A percentile compares a stretch with the other conserved stretches of the same genome.
Evolutionary conservation across 2,113 vertebrate species (phyloP).

Genomic region (Oryzias javanicus): DNA sequence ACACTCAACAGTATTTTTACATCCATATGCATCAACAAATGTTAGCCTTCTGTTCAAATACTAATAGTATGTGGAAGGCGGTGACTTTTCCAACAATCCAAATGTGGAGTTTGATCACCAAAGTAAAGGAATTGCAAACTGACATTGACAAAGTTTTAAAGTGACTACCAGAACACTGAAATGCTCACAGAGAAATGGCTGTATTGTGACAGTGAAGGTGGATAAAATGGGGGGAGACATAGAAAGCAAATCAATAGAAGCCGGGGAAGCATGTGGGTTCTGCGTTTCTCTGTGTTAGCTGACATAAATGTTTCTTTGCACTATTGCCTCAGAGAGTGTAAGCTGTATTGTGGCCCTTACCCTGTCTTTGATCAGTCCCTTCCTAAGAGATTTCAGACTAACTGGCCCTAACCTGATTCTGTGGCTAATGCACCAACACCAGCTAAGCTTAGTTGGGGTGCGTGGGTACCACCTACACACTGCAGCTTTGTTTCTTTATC

Average conservation of each 20-base stretch:
- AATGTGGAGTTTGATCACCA: too few relatives aligned
- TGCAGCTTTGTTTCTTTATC: conserved; percentile 46
- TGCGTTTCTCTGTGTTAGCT: conserved; percentile 35
- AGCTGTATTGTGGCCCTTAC: conserved; percentile 56
- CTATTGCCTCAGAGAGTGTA: conserved; percentile 39
- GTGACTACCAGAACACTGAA: conserved; percentile 44
- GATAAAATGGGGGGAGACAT: conserved; percentile 33
- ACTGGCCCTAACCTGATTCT: conserved; percentile 43
- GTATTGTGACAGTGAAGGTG: conserved; percentile 45
- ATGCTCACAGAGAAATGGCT: conserved; percentile 33
- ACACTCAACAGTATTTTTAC: too few relatives aligned
- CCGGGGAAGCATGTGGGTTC: conserved; percentile 37
- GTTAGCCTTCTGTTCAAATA: too few relatives aligned
- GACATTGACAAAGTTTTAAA: too few relatives aligned
- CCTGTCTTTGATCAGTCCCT: conserved; percentile 76
- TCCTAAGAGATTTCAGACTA: conserved; percentile 65
- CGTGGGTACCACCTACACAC: conserved; percentile 66
- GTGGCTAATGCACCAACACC: conserved; percentile 39
- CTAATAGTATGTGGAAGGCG: too few relatives aligned
- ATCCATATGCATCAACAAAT: too few relatives aligned
- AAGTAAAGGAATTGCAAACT: too few relatives aligned
- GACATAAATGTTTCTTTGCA: conserved; percentile 48
- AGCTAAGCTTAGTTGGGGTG: conserved; percentile 50
- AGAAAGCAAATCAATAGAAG: conserved; percentile 63
- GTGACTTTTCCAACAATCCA: too few relatives aligned